Percentiles rank a stretch among this genome's conserved stretches.
These are phyloP conservation scores for Drosophila nigricruria DNA, from an alignment of 2,888 invertebrate species.

Conservation along the genomic window DNA sequence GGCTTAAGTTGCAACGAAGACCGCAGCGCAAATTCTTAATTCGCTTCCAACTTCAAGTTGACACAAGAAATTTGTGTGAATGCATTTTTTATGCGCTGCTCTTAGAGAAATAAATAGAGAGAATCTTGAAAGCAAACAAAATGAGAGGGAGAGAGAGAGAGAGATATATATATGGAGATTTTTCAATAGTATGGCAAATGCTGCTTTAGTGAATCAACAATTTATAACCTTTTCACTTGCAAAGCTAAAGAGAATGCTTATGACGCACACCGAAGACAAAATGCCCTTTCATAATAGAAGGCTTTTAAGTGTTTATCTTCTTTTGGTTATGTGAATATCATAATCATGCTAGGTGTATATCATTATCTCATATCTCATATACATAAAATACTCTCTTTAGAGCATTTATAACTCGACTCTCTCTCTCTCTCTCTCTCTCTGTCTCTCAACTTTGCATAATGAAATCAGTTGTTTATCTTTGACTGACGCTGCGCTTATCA, in stretches of 20 bases:
- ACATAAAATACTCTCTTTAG: not conserved
- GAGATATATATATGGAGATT: not conserved
- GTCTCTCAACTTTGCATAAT: conserved; percentile 6
- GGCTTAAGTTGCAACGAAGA: conserved; percentile 55
- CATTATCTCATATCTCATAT: not conserved
- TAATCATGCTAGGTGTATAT: not conserved
- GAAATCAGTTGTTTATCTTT: conserved; percentile 39
- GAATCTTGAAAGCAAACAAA: conserved; percentile 1
- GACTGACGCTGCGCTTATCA: conserved; percentile 22
- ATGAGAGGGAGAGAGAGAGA: conserved; percentile 11
- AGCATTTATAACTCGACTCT: conserved; percentile 12
- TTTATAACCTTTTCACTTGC: not conserved
- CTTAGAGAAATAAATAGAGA: not conserved
- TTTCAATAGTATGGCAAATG: not conserved
- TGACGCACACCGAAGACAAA: not conserved
- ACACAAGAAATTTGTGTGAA: conserved; percentile 71
- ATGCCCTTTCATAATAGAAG: not conserved
- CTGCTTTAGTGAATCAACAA: not conserved
- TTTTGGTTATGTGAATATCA: not conserved
- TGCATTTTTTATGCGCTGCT: conserved; percentile 52
- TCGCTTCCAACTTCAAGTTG: conserved; percentile 63
- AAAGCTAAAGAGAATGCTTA: not conserved
- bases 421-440: not conserved
- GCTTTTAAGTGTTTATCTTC: not conserved
- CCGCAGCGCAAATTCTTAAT: conserved; percentile 65